Conservation (phyloP, 2,888 invertebrate species). For the Brachyptera putata region DNA sequence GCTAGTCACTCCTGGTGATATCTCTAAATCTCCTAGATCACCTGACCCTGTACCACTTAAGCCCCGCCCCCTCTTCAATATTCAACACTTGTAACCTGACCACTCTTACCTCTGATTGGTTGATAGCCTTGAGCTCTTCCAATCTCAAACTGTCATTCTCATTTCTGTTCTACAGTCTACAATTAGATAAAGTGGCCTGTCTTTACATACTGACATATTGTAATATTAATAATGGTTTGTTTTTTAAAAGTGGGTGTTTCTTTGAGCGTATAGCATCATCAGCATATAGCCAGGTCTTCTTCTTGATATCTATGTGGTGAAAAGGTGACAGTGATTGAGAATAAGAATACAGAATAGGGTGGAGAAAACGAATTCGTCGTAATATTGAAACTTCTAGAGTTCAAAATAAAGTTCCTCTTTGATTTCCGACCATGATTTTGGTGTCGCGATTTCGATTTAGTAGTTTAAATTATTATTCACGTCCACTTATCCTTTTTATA, state of each 20-base stretch:
- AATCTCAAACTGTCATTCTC: slow-evolving; percentile 9
- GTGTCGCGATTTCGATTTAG: too few species aligned
- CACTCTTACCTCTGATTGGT: neutral
- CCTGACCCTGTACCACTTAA: slow-evolving; percentile 6
- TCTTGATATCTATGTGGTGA: too few species aligned
- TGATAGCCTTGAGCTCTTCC: slow-evolving; percentile 3
- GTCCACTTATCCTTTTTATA: too few species aligned
- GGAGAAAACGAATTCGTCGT: too few species aligned
- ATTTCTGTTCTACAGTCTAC: neutral
- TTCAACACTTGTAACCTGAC: slow-evolving; percentile 24
- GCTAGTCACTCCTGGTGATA: neutral
- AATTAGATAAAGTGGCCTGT: slow-evolving; percentile 12
- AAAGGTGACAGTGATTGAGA: too few species aligned
- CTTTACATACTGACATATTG: neutral
- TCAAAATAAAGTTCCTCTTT: too few species aligned
- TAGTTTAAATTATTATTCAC: too few species aligned
- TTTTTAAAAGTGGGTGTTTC: neutral
- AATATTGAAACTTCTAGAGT: too few species aligned
- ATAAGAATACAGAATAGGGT: too few species aligned
- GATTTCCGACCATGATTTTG: too few species aligned
- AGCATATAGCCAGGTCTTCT: too few species aligned
- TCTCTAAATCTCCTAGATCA: neutral
- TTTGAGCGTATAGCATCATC: neutral
- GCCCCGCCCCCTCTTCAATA: slow-evolving; percentile 28
- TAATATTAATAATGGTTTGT: neutral